phyloP scores from a whole-genome alignment of 35 echinoderm and acorn worm genomes.

The Apostichopus californicus region DNA sequence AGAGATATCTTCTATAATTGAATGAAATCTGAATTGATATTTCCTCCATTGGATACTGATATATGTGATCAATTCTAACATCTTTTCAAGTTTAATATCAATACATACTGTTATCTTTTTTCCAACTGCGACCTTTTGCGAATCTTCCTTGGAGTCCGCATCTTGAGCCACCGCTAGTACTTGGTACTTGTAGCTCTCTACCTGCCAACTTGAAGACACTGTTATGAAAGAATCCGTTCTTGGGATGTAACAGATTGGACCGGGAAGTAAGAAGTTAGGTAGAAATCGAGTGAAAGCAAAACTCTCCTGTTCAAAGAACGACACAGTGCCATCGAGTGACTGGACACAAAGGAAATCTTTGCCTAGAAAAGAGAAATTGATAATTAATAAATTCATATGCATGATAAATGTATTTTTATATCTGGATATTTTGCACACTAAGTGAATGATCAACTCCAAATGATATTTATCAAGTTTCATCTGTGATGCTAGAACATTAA shows the following conservation, averaged over 20 bases:
- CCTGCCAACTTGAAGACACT: slow-evolving; percentile 90
- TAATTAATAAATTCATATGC: background rate
- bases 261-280: slow-evolving; percentile 92
- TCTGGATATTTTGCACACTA: background rate
- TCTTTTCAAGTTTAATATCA: background rate
- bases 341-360: slow-evolving; percentile 99
- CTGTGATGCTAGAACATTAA: too few species aligned
- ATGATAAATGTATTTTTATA: background rate
- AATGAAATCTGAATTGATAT: background rate
- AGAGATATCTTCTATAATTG: background rate
- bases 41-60: background rate
- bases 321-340: slow-evolving; percentile 94
- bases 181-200: slow-evolving; percentile 97
- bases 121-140: slow-evolving; percentile 83
- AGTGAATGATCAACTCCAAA: too few species aligned
- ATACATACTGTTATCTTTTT: slow-evolving; percentile 85
- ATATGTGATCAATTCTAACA: background rate
- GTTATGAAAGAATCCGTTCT: slow-evolving; percentile 95
- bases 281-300: slow-evolving; percentile 97
- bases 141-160: slow-evolving; percentile 83
- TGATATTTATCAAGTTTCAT: too few species aligned
- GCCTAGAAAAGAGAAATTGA: slow-evolving; percentile 52
- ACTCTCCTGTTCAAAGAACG: slow-evolving; percentile 98
- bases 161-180: slow-evolving; percentile 92
- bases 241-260: slow-evolving; percentile 80